Base-by-base conservation (phyloP, 2,888 invertebrate genomes). In the Anodontia alba region DNA sequence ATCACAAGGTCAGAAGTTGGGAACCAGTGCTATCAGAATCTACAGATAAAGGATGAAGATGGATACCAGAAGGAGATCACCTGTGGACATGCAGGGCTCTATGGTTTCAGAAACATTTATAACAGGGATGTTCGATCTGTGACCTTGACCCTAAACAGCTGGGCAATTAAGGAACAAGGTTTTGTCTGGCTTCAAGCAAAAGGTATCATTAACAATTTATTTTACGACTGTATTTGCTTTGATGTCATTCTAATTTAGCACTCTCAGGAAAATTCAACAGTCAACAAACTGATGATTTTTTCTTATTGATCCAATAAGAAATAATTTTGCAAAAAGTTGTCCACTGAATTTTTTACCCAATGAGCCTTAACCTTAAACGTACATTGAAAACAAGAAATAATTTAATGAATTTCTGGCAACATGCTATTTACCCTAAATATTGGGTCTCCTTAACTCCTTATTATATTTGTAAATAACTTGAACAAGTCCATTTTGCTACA, bases 111-210 rank as follows among this genome's bases (percentile, higher is more conserved):
- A 33, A 87, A 87, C 51, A 84, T 91, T 57, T 92, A 91, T 78
- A 88, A 87, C 69, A 81, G 88, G 68, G 86, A 88, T 73, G 91
- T 90, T 1, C 73, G 87, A 29, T 91, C 91, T 67, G 90, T 91
- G 38, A 90, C 91, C 17, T 73, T 91, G 36, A 89, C 88, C 0
- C 81, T 92, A 26, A 85, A 89, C 33, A 91, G 86, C 70, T 79
- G 81, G 2, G 78, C 88, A 0, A 76, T 84, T 10, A 88, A 90
- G 20, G 84, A 88, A 15, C 83, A 88, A 57, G 92, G 90, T 1
- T 92, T 87, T 73, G 86, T 92, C 29, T 91, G 91, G 91, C 80
- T 91, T 12, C 91, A 91, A 69, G 85, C 88, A 10, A 90, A 89
- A 89, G 89, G 92, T 92, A 79, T 51, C 69, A 42, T 43, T 57